phyloP scores from a whole-genome alignment of 1,140 invertebrate genomes.

The Sycophila sp. region DNA sequence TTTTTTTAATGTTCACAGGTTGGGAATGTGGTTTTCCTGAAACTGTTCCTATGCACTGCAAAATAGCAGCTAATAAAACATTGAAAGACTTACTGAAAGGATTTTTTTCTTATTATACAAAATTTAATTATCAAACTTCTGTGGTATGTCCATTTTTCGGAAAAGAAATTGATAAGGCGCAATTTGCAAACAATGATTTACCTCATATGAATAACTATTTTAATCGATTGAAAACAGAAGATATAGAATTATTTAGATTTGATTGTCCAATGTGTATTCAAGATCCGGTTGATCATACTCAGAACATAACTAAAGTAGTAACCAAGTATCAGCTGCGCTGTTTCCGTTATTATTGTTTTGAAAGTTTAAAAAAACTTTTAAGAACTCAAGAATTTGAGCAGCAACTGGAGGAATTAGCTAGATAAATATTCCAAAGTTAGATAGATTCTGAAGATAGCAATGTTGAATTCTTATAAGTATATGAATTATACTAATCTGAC shows the following conservation, averaged over 20 bases:
- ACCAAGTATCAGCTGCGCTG: slow-evolving; percentile 42
- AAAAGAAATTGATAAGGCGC: slow-evolving; percentile 46
- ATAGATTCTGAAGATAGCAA: no score
- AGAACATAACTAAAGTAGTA: slow-evolving; percentile 64
- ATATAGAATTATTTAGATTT: slow-evolving; percentile 47
- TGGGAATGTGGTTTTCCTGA: slow-evolving; percentile 6
- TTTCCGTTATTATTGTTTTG: slow-evolving; percentile 44
- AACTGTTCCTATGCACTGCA: not conserved
- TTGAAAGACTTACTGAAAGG: slow-evolving; percentile 60
- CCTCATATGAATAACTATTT: slow-evolving; percentile 34
- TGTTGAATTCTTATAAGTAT: no score
- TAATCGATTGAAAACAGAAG: not conserved
- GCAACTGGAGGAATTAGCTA: no score
- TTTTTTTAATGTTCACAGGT: slow-evolving; percentile 4
- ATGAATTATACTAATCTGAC: no score
- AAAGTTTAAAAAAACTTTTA: slow-evolving; percentile 43
- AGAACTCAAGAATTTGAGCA: no score
- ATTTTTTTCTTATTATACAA: slow-evolving; percentile 65
- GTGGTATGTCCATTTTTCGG: slow-evolving; percentile 66
- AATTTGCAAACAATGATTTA: slow-evolving; percentile 39
- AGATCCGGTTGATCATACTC: slow-evolving; percentile 67
- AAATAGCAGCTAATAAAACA: slow-evolving; percentile 19
- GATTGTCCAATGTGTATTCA: slow-evolving; percentile 61
- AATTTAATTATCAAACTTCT: slow-evolving; percentile 61
- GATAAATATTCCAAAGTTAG: no score